Percentiles rank a stretch among this genome's conserved stretches.
Evolutionary conservation across 2,113 vertebrate genomes (phyloP).

Genomic region (Alosa alosa): DNA sequence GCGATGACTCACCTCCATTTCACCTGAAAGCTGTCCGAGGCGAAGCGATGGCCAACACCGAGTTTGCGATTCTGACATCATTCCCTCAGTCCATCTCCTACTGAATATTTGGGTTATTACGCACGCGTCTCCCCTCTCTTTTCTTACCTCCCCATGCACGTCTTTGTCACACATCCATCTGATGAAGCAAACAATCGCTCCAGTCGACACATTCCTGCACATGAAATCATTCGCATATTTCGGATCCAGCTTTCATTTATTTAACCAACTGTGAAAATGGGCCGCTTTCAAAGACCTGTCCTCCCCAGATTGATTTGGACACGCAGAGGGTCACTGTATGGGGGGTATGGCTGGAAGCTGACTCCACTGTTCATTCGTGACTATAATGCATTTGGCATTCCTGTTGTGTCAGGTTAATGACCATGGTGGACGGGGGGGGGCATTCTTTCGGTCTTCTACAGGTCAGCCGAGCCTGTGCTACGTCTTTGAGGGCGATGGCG

Average conservation of each 20-base stretch:
- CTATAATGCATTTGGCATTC: neutral
- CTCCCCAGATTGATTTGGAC: neutral
- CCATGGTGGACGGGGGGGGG: constrained; percentile 50
- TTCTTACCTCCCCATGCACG: neutral
- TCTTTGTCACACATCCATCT: constrained; percentile 17
- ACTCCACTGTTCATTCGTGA: constrained; percentile 2
- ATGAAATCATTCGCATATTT: constrained; percentile 35
- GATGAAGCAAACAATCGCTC: constrained; percentile 3
- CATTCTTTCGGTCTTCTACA: constrained; percentile 58
- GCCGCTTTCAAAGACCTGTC: neutral
- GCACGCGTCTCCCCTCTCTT: constrained; percentile 16
- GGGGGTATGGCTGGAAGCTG: neutral
- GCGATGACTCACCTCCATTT: constrained; percentile 36
- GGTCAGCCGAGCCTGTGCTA: constrained; percentile 92
- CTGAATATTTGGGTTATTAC: constrained; percentile 7
- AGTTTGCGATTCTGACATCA: constrained; percentile 29
- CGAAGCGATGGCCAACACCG: neutral
- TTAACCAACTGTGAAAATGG: constrained; percentile 14
- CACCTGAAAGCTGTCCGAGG: constrained; percentile 18
- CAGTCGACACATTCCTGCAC: constrained; percentile 16
- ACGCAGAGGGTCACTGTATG: neutral
- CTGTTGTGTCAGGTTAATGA: constrained; percentile 30
- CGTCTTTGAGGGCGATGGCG: constrained; percentile 79
- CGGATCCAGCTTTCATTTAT: constrained; percentile 19
- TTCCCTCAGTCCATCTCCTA: neutral